Percentiles rank a stretch among this genome's conserved stretches.
phyloP scores from a whole-genome alignment of 2,888 invertebrate genomes.

The Alitta virens region DNA sequence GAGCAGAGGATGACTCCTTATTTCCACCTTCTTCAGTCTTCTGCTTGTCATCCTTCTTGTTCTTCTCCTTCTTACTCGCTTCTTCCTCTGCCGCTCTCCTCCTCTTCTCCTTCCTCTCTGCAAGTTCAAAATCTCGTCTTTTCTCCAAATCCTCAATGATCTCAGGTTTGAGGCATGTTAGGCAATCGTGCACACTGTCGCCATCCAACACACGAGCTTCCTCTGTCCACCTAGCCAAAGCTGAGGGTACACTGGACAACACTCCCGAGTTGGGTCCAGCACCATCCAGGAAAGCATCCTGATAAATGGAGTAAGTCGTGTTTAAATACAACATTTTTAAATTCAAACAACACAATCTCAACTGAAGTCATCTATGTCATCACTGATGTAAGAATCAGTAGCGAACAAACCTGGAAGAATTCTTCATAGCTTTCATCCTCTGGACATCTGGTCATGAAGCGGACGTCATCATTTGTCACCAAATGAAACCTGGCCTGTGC shows the following conservation, averaged over 20 bases:
- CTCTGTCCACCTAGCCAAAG: constrained; percentile 80
- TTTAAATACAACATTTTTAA: too few species aligned
- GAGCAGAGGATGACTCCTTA: background rate
- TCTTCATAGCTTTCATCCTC: constrained; percentile 56
- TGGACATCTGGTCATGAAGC: constrained; percentile 43
- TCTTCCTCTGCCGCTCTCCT: constrained; percentile 43
- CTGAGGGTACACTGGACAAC: constrained; percentile 61
- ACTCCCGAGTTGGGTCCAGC: constrained; percentile 40
- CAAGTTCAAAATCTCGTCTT: constrained; percentile 65
- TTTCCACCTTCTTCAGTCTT: constrained; percentile 7
- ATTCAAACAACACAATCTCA: too few species aligned
- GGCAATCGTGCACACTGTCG: constrained; percentile 75
- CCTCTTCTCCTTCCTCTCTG: constrained; percentile 37
- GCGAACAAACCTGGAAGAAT: constrained; percentile 53
- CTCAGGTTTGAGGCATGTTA: constrained; percentile 63
- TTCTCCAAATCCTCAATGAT: constrained; percentile 64
- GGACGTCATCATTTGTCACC: constrained; percentile 53
- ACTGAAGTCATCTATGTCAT: too few species aligned
- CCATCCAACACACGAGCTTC: constrained; percentile 77
- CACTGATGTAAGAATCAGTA: too few species aligned
- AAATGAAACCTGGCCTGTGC: constrained; percentile 49
- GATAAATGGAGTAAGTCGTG: too few species aligned
- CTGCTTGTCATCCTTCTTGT: constrained; percentile 42
- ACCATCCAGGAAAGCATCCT: constrained; percentile 25
- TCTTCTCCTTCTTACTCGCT: constrained; percentile 51